These are phyloP conservation scores for Cirrhinus mrigala DNA, from an alignment of 2,797 vertebrate species.

Conservation along the genomic window DNA sequence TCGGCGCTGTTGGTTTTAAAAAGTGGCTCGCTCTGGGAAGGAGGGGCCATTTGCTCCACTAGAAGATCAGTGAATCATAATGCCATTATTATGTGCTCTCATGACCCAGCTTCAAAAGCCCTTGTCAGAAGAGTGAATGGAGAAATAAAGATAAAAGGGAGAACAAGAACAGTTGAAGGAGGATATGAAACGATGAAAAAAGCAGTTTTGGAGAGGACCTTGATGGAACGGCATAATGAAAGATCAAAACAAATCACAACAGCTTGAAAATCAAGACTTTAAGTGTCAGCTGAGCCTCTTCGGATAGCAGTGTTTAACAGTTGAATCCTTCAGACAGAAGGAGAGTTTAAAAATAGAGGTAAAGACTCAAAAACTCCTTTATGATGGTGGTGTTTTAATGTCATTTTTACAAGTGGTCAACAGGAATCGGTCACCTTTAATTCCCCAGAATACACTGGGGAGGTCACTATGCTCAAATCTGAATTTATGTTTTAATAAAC, in stretches of 20 bases:
- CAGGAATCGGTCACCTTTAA: slow-evolving; percentile 4
- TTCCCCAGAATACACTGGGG: not conserved
- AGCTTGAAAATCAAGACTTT: slow-evolving; percentile 12
- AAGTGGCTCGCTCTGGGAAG: slow-evolving; percentile 60
- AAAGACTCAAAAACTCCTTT: not conserved
- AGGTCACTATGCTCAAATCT: not conserved
- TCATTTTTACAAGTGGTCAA: not conserved
- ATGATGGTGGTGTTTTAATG: not conserved
- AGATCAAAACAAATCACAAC: slow-evolving; percentile 23
- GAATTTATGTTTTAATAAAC: not conserved
- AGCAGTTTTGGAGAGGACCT: slow-evolving; percentile 23
- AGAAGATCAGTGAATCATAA: slow-evolving; percentile 52
- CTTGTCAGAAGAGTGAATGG: slow-evolving; percentile 45
- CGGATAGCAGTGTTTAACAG: not conserved
- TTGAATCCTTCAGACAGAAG: slow-evolving; percentile 1
- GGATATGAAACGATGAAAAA: slow-evolving; percentile 31
- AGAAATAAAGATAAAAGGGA: slow-evolving; percentile 42
- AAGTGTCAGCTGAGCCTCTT: not conserved
- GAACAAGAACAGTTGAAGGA: slow-evolving; percentile 33
- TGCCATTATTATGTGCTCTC: slow-evolving; percentile 50
- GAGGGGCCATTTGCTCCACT: slow-evolving; percentile 36
- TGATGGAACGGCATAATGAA: slow-evolving; percentile 22
- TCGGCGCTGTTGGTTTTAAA: slow-evolving; percentile 68
- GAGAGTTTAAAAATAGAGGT: not conserved
- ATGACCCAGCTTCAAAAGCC: slow-evolving; percentile 38